Evolutionary conservation across 2,888 invertebrate genomes (phyloP).

Genomic region (Agapostemon virescens): DNA sequence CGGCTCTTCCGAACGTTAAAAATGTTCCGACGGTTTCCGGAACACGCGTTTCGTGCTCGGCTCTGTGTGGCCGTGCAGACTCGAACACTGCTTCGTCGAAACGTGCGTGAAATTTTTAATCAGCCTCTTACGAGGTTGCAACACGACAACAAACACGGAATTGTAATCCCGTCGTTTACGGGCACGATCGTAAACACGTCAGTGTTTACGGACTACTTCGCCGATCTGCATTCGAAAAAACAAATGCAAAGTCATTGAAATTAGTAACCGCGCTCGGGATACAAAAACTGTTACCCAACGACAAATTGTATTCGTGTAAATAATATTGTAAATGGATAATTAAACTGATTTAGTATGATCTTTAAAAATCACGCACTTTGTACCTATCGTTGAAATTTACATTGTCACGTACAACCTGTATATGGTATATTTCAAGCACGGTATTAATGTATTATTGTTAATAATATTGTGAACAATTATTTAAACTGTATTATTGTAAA

Average conservation of each 20-base stretch:
- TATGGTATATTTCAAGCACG: too few species aligned
- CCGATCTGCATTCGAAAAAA: background rate
- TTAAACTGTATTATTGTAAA: background rate
- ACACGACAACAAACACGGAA: constrained; percentile 3
- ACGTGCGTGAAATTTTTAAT: constrained; percentile 40
- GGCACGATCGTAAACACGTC: background rate
- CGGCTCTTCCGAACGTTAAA: background rate
- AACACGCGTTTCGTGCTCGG: constrained; percentile 8
- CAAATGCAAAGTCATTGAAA: background rate
- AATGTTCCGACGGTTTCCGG: constrained; percentile 1
- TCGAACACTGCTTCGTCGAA: background rate
- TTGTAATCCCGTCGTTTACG: background rate
- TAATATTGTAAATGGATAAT: background rate
- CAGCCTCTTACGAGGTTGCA: background rate
- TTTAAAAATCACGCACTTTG: too few species aligned
- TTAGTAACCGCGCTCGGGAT: background rate
- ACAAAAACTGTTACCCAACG: background rate
- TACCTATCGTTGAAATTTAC: too few species aligned
- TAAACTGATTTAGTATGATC: too few species aligned
- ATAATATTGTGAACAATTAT: too few species aligned
- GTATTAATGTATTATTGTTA: background rate
- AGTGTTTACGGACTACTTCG: background rate
- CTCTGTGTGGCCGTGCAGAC: background rate
- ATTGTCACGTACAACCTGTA: too few species aligned
- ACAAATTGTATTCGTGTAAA: background rate